Percentiles rank a stretch among this genome's conserved stretches.
phyloP scores from a whole-genome alignment of 92 coral and sea anemone species.

The Galaxea fascicularis region DNA sequence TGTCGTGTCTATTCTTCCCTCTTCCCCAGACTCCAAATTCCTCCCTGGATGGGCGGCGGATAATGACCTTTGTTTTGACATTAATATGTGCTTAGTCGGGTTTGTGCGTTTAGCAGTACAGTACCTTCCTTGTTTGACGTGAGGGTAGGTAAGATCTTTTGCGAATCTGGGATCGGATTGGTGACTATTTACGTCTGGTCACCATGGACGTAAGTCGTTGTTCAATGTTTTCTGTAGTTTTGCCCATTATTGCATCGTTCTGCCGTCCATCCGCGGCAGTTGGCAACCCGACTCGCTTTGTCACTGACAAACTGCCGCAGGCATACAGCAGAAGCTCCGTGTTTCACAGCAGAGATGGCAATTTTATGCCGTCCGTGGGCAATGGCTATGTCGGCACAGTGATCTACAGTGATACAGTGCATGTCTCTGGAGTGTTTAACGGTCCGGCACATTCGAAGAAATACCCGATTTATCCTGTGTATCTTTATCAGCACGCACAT shows the following conservation, averaged over 20 bases:
- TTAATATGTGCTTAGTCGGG: not conserved
- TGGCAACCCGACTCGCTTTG: slow-evolving; percentile 61
- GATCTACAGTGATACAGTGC: slow-evolving; percentile 76
- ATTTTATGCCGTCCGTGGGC: slow-evolving; percentile 86
- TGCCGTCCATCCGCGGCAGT: slow-evolving; percentile 4
- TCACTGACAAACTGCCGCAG: slow-evolving; percentile 66
- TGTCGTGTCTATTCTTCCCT: no score
- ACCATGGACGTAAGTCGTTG: slow-evolving; percentile 4
- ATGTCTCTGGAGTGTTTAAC: slow-evolving; percentile 79
- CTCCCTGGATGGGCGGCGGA: no score
- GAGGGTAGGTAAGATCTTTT: not conserved
- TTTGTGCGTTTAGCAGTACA: not conserved
- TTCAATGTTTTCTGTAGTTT: not conserved
- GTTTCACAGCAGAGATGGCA: slow-evolving; percentile 65
- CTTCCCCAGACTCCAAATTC: no score
- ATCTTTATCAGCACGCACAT: slow-evolving; percentile 75
- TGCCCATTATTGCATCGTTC: not conserved
- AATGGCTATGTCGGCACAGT: slow-evolving; percentile 87
- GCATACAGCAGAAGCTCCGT: slow-evolving; percentile 61
- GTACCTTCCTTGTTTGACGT: slow-evolving; percentile 4
- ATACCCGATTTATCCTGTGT: slow-evolving; percentile 75
- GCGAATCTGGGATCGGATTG: slow-evolving; percentile 1
- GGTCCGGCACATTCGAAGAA: slow-evolving; percentile 74
- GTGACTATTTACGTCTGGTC: not conserved
- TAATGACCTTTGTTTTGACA: no score